Conservation (phyloP, 1,140 invertebrate genomes). For the Drosophila watanabei region DNA sequence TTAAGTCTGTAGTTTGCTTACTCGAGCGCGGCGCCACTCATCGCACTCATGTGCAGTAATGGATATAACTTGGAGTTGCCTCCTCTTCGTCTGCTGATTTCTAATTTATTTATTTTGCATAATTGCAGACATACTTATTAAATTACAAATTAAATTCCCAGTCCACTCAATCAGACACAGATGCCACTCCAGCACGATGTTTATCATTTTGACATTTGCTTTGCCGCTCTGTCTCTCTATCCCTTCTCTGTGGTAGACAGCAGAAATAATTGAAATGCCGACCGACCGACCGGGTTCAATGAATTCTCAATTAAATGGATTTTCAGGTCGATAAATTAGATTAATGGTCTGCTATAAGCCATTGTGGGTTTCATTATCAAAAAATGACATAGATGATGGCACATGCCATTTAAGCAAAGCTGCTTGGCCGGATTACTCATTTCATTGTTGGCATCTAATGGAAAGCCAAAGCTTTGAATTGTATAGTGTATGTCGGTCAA, state of each 20-base stretch:
- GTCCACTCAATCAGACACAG: background rate
- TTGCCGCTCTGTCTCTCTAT: background rate
- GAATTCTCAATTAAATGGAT: conserved; percentile 32
- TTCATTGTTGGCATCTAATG: background rate
- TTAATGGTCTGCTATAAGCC: background rate
- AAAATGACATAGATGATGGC: background rate
- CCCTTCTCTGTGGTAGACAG: conserved; percentile 12
- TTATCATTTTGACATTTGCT: conserved; percentile 33
- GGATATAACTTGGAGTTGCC: conserved; percentile 6
- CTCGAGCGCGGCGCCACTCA: conserved; percentile 33
- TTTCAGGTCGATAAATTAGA: conserved; percentile 11
- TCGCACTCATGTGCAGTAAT: conserved; percentile 37
- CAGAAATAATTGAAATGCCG: conserved; percentile 34
- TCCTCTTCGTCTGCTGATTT: conserved; percentile 11
- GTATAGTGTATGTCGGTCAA: no score
- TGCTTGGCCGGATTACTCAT: background rate
- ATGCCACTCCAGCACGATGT: background rate
- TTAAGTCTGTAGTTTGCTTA: conserved; percentile 70
- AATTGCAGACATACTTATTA: conserved; percentile 62
- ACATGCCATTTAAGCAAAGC: conserved; percentile 2
- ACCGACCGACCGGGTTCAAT: conserved; percentile 6
- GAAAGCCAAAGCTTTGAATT: no score
- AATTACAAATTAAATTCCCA: conserved; percentile 50
- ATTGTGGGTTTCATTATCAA: background rate
- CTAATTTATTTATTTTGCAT: conserved; percentile 63